These are phyloP conservation scores for Paramuricea clavata DNA, from an alignment of 92 coral and sea anemone genomes.

Conservation along the genomic window DNA sequence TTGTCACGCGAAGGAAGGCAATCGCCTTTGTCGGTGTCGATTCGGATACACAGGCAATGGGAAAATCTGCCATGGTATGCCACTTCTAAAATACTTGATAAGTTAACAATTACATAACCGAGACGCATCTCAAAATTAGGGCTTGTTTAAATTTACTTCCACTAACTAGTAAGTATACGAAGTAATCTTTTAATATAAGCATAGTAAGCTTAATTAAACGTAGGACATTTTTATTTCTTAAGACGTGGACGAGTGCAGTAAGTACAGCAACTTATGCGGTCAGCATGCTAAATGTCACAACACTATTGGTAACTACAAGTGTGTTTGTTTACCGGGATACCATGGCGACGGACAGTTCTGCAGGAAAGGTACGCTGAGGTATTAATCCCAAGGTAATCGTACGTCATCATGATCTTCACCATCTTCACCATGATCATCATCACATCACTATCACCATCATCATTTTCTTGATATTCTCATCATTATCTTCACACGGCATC, in stretches of 20 bases:
- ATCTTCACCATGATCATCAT: too few relatives aligned
- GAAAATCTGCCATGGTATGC: background rate
- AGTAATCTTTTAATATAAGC: background rate
- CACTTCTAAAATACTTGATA: background rate
- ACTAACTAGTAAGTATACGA: too few relatives aligned
- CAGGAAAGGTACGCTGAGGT: background rate
- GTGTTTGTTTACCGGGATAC: conserved; percentile 26
- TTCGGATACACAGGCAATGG: conserved; percentile 24
- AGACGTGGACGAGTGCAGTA: conserved; percentile 31
- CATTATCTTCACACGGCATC: too few relatives aligned
- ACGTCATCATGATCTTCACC: too few relatives aligned
- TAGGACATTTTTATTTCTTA: background rate
- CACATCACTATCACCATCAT: too few relatives aligned
- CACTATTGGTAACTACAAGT: conserved; percentile 36
- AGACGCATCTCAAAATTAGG: too few relatives aligned
- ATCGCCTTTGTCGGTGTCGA: background rate
- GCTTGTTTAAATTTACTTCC: too few relatives aligned
- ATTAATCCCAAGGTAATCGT: too few relatives aligned
- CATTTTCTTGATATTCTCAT: too few relatives aligned
- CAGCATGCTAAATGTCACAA: conserved; percentile 16
- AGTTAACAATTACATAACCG: too few relatives aligned
- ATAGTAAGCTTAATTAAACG: background rate
- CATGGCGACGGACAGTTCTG: conserved; percentile 2
- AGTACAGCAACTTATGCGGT: background rate
- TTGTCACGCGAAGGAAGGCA: background rate